Evolutionary conservation across 2,888 invertebrate genomes (phyloP), one percentile per base, ranked within the genome.

Genomic region (Epinotia demarniana): DNA sequence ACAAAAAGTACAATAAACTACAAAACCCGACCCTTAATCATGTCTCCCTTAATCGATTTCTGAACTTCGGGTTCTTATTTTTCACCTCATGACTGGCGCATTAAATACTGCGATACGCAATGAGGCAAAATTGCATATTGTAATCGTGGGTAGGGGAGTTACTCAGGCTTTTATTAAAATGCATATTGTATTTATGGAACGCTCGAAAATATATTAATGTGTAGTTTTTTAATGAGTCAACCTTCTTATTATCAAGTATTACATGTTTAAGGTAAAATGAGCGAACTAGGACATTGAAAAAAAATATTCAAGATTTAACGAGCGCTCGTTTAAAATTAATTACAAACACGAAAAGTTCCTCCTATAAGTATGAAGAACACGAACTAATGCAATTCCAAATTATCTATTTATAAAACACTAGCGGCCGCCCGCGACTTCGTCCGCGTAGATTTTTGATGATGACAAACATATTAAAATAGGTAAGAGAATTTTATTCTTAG

Each of bases 31-130:
- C 86, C 86, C 88, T 92, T 89, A 90, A 92, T 92, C 91, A 92
- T 91, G 90, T 90, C 89, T 85, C 79, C 84, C 88, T 88, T 92
- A 92, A 92, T 92, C 91, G 92, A 92, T 91, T 91, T 92, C 89
- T 87, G 87, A 90, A 91, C 81, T 79, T 83, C 83, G 84, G 82
- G 80, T 85, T 85, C 85, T 89, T 90, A 89, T 90, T 91, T 90
- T 90, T 87, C 90, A 87, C 86, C 84, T 87, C 85, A 73, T 75
- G 77, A 68, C 82, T 81, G 84, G 81, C 80, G 81, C 83, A 87
- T 90, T 90, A 89, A 89, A 90, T 90, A 89, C 89, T 87, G 82
- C 83, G 84, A 84, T 82, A 84, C 82, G 79, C 86, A 88, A 87
- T 89, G 86, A 86, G 87, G 84, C 84, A 87, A 89, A 90, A 90